phyloP scores from a whole-genome alignment of 2,113 vertebrate species.

The Regulus satrapa region DNA sequence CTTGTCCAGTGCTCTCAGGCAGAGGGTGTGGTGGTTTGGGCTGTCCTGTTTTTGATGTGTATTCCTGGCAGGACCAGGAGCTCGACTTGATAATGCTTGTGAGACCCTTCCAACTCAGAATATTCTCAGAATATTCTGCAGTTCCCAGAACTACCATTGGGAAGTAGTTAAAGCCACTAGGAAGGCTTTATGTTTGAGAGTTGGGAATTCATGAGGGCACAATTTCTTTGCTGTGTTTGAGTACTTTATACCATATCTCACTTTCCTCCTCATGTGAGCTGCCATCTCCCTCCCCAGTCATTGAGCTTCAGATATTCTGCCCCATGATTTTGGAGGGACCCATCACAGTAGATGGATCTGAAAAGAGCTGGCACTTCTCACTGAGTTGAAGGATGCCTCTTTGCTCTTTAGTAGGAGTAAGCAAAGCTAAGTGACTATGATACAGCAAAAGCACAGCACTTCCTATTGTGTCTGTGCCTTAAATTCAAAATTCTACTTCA shows the following conservation, averaged over 20 bases:
- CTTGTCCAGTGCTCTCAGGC: background rate
- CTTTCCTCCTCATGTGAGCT: background rate
- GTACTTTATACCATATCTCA: background rate
- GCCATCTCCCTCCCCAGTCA: background rate
- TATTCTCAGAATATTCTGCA: background rate
- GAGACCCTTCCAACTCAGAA: background rate
- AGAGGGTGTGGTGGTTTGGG: background rate
- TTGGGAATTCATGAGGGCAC: background rate
- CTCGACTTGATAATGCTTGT: background rate
- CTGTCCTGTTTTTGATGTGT: background rate
- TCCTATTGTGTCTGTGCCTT: background rate
- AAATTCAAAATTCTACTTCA: background rate
- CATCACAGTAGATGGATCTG: background rate
- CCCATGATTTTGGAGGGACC: background rate
- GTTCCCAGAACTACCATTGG: background rate
- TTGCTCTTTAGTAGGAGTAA: background rate
- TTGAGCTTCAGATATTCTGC: background rate
- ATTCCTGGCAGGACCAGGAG: background rate
- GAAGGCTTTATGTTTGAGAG: background rate
- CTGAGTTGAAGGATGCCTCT: background rate
- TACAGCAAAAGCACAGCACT: background rate
- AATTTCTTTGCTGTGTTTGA: background rate
- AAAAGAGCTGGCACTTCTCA: background rate
- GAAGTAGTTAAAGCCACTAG: background rate
- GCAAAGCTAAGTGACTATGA: background rate